phyloP scores from a whole-genome alignment of 64 coral and sea anemone genomes.

The Catalaphyllia jardinei region DNA sequence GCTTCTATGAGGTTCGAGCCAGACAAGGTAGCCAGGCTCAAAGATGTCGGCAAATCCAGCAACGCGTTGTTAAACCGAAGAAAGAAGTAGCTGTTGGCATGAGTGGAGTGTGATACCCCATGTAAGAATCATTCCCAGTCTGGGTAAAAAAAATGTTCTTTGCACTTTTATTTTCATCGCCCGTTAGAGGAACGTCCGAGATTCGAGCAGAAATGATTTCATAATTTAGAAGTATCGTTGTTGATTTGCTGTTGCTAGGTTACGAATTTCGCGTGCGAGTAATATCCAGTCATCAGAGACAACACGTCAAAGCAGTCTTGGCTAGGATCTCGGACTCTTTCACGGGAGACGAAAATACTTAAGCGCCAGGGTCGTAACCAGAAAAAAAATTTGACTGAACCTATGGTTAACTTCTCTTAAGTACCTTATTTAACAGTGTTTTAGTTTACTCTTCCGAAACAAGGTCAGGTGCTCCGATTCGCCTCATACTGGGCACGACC shows the following conservation, averaged over 20 bases:
- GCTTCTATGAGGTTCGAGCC: conserved; percentile 93
- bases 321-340: too few species aligned
- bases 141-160: not conserved
- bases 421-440: too few species aligned
- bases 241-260: not conserved
- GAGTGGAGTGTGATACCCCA: not conserved
- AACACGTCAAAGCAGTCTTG: too few species aligned
- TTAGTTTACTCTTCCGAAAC: too few species aligned
- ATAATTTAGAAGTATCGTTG: not conserved
- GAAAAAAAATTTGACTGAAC: too few species aligned
- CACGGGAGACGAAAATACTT: not conserved
- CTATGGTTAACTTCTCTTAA: too few species aligned
- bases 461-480: too few species aligned
- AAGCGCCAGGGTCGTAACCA: not conserved
- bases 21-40: conserved; percentile 81
- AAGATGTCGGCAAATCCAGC: conserved; percentile 83
- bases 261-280: not conserved
- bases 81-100: conserved; percentile 52
- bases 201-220: not conserved
- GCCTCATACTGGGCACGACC: too few species aligned
- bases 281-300: too few species aligned
- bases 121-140: not conserved
- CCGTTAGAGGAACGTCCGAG: not conserved
- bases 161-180: not conserved
- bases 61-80: conserved; percentile 91